These are phyloP conservation scores for Drosophila lacteicornis DNA, from an alignment of 1,140 invertebrate species.

Conservation along the genomic window DNA sequence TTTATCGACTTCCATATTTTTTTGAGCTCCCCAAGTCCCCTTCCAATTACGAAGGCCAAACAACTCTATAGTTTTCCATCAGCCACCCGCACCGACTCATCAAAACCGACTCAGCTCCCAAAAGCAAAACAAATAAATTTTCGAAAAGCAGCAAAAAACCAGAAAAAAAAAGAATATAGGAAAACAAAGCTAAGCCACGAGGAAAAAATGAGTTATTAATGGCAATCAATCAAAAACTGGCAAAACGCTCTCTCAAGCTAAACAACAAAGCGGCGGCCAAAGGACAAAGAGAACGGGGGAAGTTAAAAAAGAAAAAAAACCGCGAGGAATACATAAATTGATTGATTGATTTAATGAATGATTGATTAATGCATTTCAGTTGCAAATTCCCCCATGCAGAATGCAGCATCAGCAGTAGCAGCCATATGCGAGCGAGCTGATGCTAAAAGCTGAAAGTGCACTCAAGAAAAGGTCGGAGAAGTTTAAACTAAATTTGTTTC, in stretches of 20 bases:
- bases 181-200: constrained; percentile 43
- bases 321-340: constrained; percentile 78
- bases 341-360: constrained; percentile 84
- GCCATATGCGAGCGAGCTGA: constrained; percentile 13
- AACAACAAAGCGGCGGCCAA: constrained; percentile 25
- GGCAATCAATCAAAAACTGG: constrained; percentile 76
- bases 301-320: constrained; percentile 44
- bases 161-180: constrained; percentile 35
- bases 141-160: constrained; percentile 27
- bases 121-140: constrained; percentile 73
- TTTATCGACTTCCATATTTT: neutral
- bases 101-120: constrained; percentile 44
- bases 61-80: constrained; percentile 36
- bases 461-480: neutral
- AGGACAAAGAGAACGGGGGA: constrained; percentile 28
- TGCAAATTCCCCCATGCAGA: constrained; percentile 80
- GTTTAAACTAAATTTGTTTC: neutral
- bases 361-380: constrained; percentile 83
- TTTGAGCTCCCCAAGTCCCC: constrained; percentile 30
- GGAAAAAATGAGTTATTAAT: constrained; percentile 79
- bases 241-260: constrained; percentile 56
- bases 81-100: constrained; percentile 27
- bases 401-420: constrained; percentile 31
- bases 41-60: constrained; percentile 42
- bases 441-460: constrained; percentile 30